Evolutionary conservation across 92 coral and sea anemone genomes (phyloP).

Genomic region (Metridium senile): DNA sequence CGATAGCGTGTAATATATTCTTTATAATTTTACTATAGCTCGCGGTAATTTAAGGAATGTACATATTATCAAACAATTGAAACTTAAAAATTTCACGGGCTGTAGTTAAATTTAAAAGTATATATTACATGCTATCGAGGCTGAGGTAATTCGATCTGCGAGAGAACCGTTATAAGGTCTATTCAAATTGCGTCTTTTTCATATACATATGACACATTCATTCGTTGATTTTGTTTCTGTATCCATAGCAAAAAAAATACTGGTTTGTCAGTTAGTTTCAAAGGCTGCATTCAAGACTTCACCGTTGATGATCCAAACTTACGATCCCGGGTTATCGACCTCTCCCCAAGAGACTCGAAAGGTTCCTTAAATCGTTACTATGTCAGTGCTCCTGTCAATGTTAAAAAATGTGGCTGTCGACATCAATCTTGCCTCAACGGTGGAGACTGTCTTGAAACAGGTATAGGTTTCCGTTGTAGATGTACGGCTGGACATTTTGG

Average conservation of each 20-base stretch:
- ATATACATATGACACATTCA: neutral
- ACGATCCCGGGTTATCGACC: constrained; percentile 49
- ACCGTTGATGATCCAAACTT: constrained; percentile 48
- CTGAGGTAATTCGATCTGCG: too few species aligned
- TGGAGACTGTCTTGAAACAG: constrained; percentile 48
- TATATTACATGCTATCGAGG: too few species aligned
- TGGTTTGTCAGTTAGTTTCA: constrained; percentile 44
- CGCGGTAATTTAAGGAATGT: too few species aligned
- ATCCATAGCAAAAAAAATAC: constrained; percentile 45
- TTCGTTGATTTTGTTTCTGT: neutral
- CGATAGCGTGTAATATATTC: too few species aligned
- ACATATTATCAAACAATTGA: too few species aligned
- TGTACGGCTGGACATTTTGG: constrained; percentile 75
- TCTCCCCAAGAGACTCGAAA: too few species aligned
- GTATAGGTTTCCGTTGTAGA: constrained; percentile 65
- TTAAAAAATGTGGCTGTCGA: constrained; percentile 69
- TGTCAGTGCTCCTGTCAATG: constrained; percentile 23
- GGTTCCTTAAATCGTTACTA: too few species aligned
- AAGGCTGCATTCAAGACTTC: constrained; percentile 72
- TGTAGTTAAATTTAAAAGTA: too few species aligned
- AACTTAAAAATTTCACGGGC: too few species aligned
- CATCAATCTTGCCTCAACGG: constrained; percentile 40
- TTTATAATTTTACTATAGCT: too few species aligned
- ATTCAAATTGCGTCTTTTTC: too few species aligned
- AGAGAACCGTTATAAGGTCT: too few species aligned